Percentiles rank a stretch among this genome's conserved stretches.
phyloP scores from a whole-genome alignment of 2,113 vertebrate genomes.

The Engraulis encrasicolus region DNA sequence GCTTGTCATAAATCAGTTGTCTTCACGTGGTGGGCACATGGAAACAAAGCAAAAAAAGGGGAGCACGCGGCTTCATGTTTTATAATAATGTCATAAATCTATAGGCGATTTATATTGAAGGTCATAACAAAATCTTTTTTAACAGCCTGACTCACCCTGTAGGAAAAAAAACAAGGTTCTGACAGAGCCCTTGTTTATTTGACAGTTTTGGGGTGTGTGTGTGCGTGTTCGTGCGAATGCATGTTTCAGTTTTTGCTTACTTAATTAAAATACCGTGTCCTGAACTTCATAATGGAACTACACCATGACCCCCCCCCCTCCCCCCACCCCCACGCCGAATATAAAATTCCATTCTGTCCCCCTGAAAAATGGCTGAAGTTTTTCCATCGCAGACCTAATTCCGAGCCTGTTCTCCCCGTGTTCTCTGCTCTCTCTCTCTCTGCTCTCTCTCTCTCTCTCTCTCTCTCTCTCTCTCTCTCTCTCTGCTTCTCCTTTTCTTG shows the following conservation, averaged over 20 bases:
- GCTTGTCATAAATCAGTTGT: neutral
- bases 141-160: neutral
- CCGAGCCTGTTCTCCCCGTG: neutral
- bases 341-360: neutral
- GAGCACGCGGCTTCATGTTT: neutral
- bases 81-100: conserved; percentile 10
- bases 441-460: neutral
- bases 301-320: neutral
- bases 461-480: neutral
- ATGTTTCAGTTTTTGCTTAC: neutral
- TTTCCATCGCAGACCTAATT: neutral
- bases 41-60: neutral
- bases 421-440: neutral
- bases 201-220: neutral
- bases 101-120: neutral
- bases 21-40: neutral
- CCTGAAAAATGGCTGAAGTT: neutral
- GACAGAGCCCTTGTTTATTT: neutral
- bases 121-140: neutral
- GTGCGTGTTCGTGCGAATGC: neutral
- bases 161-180: neutral
- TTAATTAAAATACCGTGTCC: neutral
- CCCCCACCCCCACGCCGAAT: too few relatives aligned
- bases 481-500: neutral
- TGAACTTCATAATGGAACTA: neutral